Conservation (phyloP, 1,140 invertebrate genomes). For the Hylaeus anthracinus region DNA sequence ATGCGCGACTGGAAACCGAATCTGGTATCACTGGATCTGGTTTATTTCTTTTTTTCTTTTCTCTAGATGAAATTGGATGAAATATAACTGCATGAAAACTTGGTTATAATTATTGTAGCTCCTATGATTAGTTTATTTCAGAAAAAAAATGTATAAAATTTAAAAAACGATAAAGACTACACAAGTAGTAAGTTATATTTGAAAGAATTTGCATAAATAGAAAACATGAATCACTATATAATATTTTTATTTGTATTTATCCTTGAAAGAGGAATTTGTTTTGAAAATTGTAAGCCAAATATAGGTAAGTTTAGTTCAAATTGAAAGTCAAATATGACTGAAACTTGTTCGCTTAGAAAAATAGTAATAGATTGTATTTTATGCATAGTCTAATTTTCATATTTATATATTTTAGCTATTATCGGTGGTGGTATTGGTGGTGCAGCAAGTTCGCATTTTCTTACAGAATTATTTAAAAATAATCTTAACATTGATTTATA, state of each 20-base stretch:
- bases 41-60: no score
- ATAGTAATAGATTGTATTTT: constrained; percentile 1
- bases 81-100: no score
- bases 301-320: constrained; percentile 45
- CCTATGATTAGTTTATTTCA: no score
- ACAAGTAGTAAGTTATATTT: no score
- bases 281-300: constrained; percentile 47
- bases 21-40: no score
- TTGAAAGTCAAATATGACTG: background rate
- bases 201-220: no score
- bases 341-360: background rate
- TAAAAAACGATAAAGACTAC: no score
- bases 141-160: no score
- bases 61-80: no score
- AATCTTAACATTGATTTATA: constrained; percentile 81
- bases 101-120: no score
- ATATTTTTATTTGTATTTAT: constrained; percentile 24
- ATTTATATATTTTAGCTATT: constrained; percentile 79
- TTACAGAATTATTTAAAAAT: constrained; percentile 81
- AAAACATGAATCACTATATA: constrained; percentile 6
- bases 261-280: constrained; percentile 16
- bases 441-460: constrained; percentile 83
- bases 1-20: no score
- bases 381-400: background rate
- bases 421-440: constrained; percentile 86